Conservation (phyloP, 1,140 invertebrate genomes). For the Heterodera schachtii region DNA sequence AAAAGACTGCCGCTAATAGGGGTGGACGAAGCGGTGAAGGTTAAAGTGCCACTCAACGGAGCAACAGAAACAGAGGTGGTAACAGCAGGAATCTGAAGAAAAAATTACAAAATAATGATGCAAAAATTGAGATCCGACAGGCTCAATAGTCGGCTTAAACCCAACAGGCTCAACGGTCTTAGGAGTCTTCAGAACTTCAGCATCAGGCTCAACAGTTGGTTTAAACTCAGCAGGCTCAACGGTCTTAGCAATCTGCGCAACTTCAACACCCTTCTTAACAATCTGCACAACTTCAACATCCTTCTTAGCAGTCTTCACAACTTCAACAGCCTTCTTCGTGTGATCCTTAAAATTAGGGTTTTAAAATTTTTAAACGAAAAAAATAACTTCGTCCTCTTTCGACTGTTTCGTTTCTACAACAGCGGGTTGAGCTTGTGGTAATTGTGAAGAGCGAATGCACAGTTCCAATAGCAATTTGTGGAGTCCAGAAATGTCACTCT, state of each 20-base stretch:
- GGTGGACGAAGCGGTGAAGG: not conserved
- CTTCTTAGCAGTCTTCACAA: too few species aligned
- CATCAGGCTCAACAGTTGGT: not conserved
- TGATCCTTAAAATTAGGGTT: too few species aligned
- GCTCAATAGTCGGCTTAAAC: not conserved
- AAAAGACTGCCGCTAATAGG: not conserved
- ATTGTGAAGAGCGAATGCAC: not conserved
- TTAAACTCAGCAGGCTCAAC: too few species aligned
- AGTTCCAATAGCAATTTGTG: conserved; percentile 9
- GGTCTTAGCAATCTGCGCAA: too few species aligned
- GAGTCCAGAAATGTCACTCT: not conserved
- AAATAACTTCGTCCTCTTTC: not conserved
- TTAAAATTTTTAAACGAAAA: too few species aligned
- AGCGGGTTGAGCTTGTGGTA: not conserved
- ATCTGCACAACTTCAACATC: too few species aligned
- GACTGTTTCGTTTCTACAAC: not conserved
- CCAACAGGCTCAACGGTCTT: not conserved
- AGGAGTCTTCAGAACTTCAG: not conserved
- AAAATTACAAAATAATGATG: too few species aligned
- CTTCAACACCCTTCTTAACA: too few species aligned
- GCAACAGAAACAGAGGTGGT: not conserved
- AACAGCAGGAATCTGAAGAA: too few species aligned
- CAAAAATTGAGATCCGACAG: too few species aligned
- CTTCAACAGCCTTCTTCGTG: too few species aligned
- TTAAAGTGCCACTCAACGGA: not conserved